Evolutionary conservation across 2,888 invertebrate genomes (phyloP).

Genomic region (Axea sp.): DNA sequence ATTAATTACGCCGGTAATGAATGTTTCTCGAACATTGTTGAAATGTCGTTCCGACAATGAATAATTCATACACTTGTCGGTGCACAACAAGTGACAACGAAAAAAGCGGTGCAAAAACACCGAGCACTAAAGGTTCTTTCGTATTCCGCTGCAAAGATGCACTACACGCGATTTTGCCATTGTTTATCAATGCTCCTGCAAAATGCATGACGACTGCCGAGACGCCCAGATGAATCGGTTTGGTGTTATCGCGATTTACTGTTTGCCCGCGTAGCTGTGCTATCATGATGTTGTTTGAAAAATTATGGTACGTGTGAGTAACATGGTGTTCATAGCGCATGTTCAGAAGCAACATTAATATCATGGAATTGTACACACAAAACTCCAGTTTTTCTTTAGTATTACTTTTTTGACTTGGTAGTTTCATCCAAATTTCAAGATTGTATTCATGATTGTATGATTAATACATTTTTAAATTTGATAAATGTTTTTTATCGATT

Average conservation of each 20-base stretch:
- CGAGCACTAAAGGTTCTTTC: constrained; percentile 15
- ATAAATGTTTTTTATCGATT: background rate
- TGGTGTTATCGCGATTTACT: constrained; percentile 56
- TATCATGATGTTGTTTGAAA: constrained; percentile 53
- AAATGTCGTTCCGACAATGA: constrained; percentile 38
- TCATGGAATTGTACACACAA: constrained; percentile 20
- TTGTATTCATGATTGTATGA: constrained; percentile 3
- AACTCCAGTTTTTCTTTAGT: constrained; percentile 10
- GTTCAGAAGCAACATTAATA: constrained; percentile 36
- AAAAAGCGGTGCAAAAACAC: constrained; percentile 15
- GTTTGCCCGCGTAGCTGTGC: constrained; percentile 14
- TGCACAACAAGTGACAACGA: constrained; percentile 9
- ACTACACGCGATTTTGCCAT: constrained; percentile 36
- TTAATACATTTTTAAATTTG: background rate
- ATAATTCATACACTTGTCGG: constrained; percentile 47
- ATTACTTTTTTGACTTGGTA: constrained; percentile 6
- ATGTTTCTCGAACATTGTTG: too few relatives aligned
- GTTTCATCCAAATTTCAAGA: constrained; percentile 18
- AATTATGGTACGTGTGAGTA: constrained; percentile 53
- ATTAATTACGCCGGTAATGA: too few relatives aligned
- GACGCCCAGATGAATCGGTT: constrained; percentile 53
- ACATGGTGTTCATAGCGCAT: constrained; percentile 18
- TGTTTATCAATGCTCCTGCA: constrained; percentile 58
- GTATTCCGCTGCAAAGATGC: constrained; percentile 22
- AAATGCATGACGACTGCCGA: constrained; percentile 54